Evolutionary conservation across 2,113 vertebrate genomes (phyloP).

Genomic region (Lepus americanus): DNA sequence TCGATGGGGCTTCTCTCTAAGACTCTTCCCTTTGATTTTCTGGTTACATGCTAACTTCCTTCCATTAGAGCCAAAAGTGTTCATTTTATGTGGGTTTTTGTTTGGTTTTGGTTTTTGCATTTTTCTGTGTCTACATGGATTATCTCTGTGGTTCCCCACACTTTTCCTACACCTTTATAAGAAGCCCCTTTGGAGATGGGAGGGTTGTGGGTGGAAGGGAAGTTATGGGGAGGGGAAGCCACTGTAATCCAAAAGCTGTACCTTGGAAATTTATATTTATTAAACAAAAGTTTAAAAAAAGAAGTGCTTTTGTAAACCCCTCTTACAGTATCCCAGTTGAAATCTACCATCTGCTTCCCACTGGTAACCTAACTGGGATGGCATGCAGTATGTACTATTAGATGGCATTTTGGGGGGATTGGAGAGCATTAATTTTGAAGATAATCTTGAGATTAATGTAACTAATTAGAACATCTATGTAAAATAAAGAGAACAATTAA

Average conservation of each 20-base stretch:
- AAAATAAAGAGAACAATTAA: constrained; percentile 13
- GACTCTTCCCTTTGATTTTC: neutral
- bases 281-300: neutral
- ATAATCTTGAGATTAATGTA: neutral
- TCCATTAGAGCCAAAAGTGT: neutral
- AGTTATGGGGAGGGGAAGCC: no score
- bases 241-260: no score
- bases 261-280: no score
- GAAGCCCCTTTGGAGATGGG: neutral
- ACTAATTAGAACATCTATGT: constrained; percentile 13
- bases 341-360: neutral
- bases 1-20: neutral
- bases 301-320: neutral
- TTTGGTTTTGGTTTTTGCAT: neutral
- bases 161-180: neutral
- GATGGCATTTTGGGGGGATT: neutral
- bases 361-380: neutral
- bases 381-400: neutral
- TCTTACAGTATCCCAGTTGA: neutral
- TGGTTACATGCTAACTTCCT: neutral
- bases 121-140: neutral
- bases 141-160: neutral
- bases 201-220: no score
- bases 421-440: neutral
- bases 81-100: neutral